Percentiles rank a stretch among this genome's conserved stretches.
Evolutionary conservation across 2,797 vertebrate species (phyloP).

Genomic region (Siniperca scherzeri): DNA sequence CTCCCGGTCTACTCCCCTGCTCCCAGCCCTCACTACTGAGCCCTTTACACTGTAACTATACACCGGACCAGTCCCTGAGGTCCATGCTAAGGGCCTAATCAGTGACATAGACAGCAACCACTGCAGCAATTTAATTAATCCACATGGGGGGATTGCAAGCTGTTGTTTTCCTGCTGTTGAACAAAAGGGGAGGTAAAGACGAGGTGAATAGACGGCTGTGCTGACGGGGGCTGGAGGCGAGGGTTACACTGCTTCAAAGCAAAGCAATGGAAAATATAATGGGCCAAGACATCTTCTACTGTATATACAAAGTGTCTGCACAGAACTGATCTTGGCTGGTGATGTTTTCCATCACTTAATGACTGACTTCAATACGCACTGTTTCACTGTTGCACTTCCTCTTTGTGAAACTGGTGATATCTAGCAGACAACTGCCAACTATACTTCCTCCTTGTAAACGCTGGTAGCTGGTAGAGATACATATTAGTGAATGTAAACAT

Average conservation of each 20-base stretch:
- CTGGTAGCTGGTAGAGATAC: not conserved
- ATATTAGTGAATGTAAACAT: not conserved
- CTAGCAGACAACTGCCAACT: constrained; percentile 1
- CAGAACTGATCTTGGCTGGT: constrained; percentile 6
- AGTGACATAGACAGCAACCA: constrained; percentile 67
- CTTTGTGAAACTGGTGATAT: not conserved
- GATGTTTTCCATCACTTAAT: constrained; percentile 37
- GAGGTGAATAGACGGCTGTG: constrained; percentile 14
- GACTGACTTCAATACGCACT: constrained; percentile 14
- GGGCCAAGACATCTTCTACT: constrained; percentile 39
- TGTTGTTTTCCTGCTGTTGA: constrained; percentile 82
- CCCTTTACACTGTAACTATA: constrained; percentile 70
- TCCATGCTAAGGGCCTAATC: constrained; percentile 71
- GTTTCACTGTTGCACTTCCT: not conserved
- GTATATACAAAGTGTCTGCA: constrained; percentile 56
- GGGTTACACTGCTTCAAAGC: constrained; percentile 31
- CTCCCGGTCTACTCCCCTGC: constrained; percentile 20
- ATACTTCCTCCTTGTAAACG: not conserved
- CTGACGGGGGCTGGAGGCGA: constrained; percentile 19
- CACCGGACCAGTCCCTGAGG: constrained; percentile 64
- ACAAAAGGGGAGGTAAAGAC: constrained; percentile 65
- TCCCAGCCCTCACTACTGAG: constrained; percentile 62
- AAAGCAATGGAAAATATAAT: constrained; percentile 61
- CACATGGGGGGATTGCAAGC: constrained; percentile 74
- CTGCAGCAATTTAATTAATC: constrained; percentile 83